These are phyloP conservation scores for Ochropleura leucogaster DNA, from an alignment of 2,888 invertebrate species.

Conservation along the genomic window DNA sequence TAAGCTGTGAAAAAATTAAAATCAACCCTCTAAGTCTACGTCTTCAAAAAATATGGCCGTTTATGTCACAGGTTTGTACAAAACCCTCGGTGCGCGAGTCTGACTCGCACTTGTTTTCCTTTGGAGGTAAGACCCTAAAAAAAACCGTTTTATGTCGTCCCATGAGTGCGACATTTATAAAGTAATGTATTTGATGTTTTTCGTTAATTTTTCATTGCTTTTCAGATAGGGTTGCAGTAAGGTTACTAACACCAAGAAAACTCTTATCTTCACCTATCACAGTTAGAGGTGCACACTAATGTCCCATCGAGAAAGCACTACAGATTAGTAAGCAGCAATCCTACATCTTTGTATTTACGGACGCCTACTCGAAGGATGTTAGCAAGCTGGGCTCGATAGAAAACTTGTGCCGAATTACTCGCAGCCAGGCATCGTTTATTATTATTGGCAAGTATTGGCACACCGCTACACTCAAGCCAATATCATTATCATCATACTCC, in stretches of 20 bases:
- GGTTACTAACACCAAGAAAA: conserved; percentile 46
- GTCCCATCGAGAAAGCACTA: conserved; percentile 77
- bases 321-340: conserved; percentile 73
- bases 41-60: too few relatives aligned
- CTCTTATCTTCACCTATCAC: conserved; percentile 58
- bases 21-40: too few relatives aligned
- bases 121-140: too few relatives aligned
- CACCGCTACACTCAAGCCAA: too few relatives aligned
- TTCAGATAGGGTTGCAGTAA: conserved; percentile 65
- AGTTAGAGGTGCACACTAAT: conserved; percentile 69
- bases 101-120: too few relatives aligned
- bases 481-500: too few relatives aligned
- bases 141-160: too few relatives aligned
- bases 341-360: conserved; percentile 79
- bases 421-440: conserved; percentile 67
- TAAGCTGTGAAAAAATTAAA: too few relatives aligned
- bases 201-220: neutral
- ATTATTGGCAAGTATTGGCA: too few relatives aligned
- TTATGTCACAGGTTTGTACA: too few relatives aligned
- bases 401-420: conserved; percentile 66
- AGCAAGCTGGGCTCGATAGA: conserved; percentile 61
- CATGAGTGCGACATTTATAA: too few relatives aligned
- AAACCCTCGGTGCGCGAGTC: too few relatives aligned
- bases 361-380: conserved; percentile 76
- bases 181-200: neutral